Base-by-base conservation (phyloP, 2,888 invertebrate genomes). In the Mylabris sibirica region DNA sequence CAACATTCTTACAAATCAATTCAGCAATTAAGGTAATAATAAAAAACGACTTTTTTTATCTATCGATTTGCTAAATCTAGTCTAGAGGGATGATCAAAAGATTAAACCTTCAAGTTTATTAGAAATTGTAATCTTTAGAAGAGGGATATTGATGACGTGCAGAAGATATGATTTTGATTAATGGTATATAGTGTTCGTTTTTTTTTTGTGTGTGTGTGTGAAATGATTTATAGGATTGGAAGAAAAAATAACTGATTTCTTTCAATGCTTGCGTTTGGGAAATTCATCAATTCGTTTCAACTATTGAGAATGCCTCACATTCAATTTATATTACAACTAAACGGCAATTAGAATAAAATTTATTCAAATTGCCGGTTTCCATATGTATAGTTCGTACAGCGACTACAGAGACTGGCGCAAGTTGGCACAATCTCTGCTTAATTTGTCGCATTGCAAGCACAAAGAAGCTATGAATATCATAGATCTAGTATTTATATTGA, bases 1-100 rank as follows among this genome's bases (percentile, higher is more conserved):
- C 95, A 61, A 97, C 97, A n/a, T 97, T 97, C 86, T 89, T 96
- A 71, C 94, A 95, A 83, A 92, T 94, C 80, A 93, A 92, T 82
- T 90, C 88, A 77, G 89, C 92, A 64, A 90, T 90, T 72, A 96
- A 95, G 93, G 96, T 96, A 86, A 88, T 90, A 44, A n/a, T n/a
- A n/a, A n/a, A 67, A 14, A 61, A 5, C 8, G 30, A 6, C 30
- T 30, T 26, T 38, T 38, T 2, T 12, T 38, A 38, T 11, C 38
- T 38, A 38, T n/a, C n/a, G n/a, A 38, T 38, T 30, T 30, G 30
- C 4, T 30, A 30, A 30, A 30, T 8, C 30, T 30, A 30, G 30
- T 6, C 30, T 30, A 6, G 30, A 30, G 5, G 30, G 30, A 30
- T 30, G 8, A 30, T 30, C 30, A 30, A 30, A n/a, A 30, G 30